A percentile compares a stretch with the other conserved stretches of the same genome.
phyloP scores from a whole-genome alignment of 30 jellyfish, hydroid and myxozoan species.

The Pelagia noctiluca region DNA sequence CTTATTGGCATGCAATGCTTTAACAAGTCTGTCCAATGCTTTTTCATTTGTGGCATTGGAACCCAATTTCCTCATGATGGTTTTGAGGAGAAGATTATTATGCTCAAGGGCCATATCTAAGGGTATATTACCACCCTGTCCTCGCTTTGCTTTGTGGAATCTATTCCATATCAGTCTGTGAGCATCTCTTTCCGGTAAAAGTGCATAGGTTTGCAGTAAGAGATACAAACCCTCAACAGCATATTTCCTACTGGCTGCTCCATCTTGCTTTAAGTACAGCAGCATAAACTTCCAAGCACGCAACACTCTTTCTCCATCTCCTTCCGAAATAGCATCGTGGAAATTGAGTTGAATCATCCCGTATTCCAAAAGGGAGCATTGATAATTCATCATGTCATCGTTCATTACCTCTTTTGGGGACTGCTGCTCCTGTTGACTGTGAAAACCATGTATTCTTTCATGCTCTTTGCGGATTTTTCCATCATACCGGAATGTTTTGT shows the following conservation, averaged over 20 bases:
- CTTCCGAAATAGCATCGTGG: slow-evolving; percentile 21
- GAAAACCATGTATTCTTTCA: slow-evolving; percentile 14
- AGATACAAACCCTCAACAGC: slow-evolving; percentile 20
- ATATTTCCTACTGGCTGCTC: slow-evolving; percentile 23
- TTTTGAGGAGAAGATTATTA: slow-evolving; percentile 1
- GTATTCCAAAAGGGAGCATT: background rate
- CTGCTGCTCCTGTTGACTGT: background rate
- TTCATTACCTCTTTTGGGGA: background rate
- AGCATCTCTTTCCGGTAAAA: slow-evolving; percentile 3
- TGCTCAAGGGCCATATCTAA: slow-evolving; percentile 5
- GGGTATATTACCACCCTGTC: slow-evolving; percentile 10
- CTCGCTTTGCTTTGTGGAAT: background rate
- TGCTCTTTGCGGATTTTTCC: slow-evolving; percentile 6
- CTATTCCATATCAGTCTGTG: slow-evolving; percentile 18
- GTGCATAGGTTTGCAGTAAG: slow-evolving; percentile 11
- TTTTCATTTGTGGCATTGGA: too few species aligned
- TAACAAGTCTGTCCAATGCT: too few species aligned
- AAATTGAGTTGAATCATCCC: slow-evolving; percentile 3
- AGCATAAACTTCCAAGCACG: slow-evolving; percentile 35
- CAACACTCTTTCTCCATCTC: slow-evolving; percentile 25
- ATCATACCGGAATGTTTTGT: background rate
- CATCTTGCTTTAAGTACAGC: slow-evolving; percentile 13
- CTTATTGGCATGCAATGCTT: too few species aligned
- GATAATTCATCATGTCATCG: slow-evolving; percentile 27
- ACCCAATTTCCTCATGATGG: background rate